Conservation (phyloP, 2,113 vertebrate genomes). For the Chloroceryle aenea region DNA sequence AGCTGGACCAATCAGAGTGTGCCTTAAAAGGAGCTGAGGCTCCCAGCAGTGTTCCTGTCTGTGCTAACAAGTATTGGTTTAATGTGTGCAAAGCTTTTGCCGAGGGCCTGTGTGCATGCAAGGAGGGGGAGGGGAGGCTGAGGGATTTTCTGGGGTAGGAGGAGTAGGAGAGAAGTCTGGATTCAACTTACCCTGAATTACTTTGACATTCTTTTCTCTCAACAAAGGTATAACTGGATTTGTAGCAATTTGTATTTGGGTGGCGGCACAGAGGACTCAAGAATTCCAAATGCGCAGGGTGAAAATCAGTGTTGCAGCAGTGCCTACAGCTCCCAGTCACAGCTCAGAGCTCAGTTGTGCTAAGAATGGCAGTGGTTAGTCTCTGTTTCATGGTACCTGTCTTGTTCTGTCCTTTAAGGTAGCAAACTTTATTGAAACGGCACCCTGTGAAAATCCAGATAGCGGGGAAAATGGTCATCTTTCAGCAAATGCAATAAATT, state of each 20-base stretch:
- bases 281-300: background rate
- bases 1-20: background rate
- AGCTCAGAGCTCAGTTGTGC: background rate
- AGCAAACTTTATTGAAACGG: background rate
- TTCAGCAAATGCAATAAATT: background rate
- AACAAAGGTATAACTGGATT: background rate
- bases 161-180: background rate
- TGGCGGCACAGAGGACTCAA: background rate
- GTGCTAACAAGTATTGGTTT: background rate
- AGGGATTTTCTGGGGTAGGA: background rate
- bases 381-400: background rate
- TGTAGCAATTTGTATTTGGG: background rate
- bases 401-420: background rate
- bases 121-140: background rate
- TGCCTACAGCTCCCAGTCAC: background rate
- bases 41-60: background rate
- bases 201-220: background rate
- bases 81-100: background rate
- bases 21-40: background rate
- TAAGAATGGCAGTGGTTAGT: background rate
- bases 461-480: background rate
- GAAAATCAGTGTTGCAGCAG: background rate
- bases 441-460: background rate
- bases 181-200: background rate
- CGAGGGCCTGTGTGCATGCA: fast-evolving